Percentiles rank a stretch among this genome's conserved stretches.
These are phyloP conservation scores for Rhimphoctona megacephalus DNA, from an alignment of 2,888 invertebrate species.

Conservation along the genomic window DNA sequence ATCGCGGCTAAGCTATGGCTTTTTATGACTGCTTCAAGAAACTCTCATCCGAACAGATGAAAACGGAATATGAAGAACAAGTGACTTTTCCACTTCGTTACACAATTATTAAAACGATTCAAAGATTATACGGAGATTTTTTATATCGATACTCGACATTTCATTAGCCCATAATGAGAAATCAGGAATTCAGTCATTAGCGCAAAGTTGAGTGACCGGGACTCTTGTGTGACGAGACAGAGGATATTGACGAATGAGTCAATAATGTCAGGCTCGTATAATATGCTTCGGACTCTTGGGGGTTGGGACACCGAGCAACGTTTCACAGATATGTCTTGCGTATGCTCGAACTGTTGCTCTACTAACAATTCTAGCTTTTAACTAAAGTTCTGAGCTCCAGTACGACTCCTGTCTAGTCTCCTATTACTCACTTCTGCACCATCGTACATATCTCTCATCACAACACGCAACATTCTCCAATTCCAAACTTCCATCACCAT, in stretches of 20 bases:
- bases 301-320: neutral
- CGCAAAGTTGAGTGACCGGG: neutral
- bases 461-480: conserved; percentile 38
- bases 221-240: neutral
- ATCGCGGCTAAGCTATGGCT: conserved; percentile 3
- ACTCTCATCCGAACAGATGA: neutral
- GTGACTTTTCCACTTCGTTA: conserved; percentile 1
- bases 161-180: neutral
- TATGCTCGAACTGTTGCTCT: conserved; percentile 7
- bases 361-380: neutral
- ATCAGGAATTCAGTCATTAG: neutral
- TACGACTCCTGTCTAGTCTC: conserved; percentile 3
- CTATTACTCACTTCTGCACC: conserved; percentile 38
- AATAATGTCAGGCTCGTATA: neutral
- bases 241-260: neutral
- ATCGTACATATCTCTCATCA: conserved; percentile 20
- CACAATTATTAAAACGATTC: neutral
- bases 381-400: conserved; percentile 24
- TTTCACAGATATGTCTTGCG: conserved; percentile 17
- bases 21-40: conserved; percentile 11
- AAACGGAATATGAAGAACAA: neutral
- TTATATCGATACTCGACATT: neutral
- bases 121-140: neutral
- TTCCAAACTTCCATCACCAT: conserved; percentile 38
- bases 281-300: neutral